These are phyloP conservation scores for Timandra comae DNA, from an alignment of 2,888 invertebrate genomes.

Conservation along the genomic window DNA sequence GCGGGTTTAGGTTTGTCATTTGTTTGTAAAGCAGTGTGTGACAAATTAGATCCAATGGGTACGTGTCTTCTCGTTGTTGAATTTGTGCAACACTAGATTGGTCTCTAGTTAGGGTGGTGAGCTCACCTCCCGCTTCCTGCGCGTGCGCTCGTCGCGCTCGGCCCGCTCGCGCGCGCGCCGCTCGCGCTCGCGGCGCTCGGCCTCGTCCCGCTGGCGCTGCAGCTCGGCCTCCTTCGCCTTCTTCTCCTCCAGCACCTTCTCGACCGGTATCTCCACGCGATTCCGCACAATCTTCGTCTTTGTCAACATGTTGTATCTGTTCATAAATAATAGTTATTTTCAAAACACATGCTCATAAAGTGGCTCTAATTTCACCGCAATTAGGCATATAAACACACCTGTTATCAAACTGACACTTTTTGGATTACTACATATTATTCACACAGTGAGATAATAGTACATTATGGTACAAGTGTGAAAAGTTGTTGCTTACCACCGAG, in stretches of 20 bases:
- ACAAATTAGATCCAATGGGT: no score
- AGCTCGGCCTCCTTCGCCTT: slow-evolving; percentile 46
- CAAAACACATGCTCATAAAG: neutral
- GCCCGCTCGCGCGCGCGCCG: slow-evolving; percentile 40
- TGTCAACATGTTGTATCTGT: slow-evolving; percentile 64
- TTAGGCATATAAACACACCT: no score
- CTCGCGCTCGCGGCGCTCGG: slow-evolving; percentile 35
- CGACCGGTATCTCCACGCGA: slow-evolving; percentile 59
- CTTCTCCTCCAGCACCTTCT: slow-evolving; percentile 64
- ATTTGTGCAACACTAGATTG: no score
- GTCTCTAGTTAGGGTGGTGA: no score
- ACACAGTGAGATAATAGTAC: neutral
- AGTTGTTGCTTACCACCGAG: no score
- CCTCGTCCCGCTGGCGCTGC: slow-evolving; percentile 47
- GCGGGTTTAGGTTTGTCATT: no score
- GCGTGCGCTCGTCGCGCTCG: slow-evolving; percentile 55
- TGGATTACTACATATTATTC: neutral
- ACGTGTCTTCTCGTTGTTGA: no score
- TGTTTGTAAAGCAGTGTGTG: no score
- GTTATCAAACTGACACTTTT: no score
- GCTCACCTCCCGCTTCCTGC: slow-evolving; percentile 55
- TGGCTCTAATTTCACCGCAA: no score
- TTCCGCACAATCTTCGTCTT: slow-evolving; percentile 61
- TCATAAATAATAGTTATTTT: neutral
- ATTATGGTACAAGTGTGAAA: no score